A percentile compares a stretch with the other conserved stretches of the same genome.
These are phyloP conservation scores for Tragulus kanchil DNA, from an alignment of 2,113 vertebrate species.

Conservation along the genomic window DNA sequence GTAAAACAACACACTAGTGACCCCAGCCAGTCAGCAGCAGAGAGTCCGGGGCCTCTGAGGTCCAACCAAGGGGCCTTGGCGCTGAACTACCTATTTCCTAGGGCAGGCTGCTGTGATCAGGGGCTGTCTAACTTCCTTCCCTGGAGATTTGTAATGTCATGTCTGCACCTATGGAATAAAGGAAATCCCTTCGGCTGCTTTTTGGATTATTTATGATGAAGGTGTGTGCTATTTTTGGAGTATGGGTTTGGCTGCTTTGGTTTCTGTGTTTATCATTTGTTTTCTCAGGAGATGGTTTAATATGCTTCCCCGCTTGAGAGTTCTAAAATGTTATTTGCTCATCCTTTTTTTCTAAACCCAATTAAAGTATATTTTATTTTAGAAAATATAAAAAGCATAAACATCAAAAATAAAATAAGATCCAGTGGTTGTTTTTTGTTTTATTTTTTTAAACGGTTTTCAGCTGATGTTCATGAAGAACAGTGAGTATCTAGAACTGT, in stretches of 20 bases:
- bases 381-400: conserved; percentile 34
- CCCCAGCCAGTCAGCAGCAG: background rate
- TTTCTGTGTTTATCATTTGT: conserved; percentile 57
- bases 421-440: too few relatives aligned
- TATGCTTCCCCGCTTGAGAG: background rate
- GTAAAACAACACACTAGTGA: background rate
- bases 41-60: background rate
- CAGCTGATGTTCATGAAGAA: too few relatives aligned
- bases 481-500: too few relatives aligned
- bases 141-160: background rate
- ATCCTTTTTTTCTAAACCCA: conserved; percentile 15
- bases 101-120: background rate
- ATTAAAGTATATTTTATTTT: conserved; percentile 57
- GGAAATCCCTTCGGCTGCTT: background rate
- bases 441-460: too few relatives aligned
- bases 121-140: background rate
- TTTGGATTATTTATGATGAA: conserved; percentile 46
- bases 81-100: background rate
- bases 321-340: conserved; percentile 33
- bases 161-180: conserved; percentile 29
- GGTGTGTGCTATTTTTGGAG: background rate
- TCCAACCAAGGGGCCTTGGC: background rate
- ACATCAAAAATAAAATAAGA: background rate
- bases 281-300: conserved; percentile 62
- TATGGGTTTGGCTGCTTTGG: conserved; percentile 31